Conservation (phyloP, 2,888 invertebrate species). For the Euproctis similis region DNA sequence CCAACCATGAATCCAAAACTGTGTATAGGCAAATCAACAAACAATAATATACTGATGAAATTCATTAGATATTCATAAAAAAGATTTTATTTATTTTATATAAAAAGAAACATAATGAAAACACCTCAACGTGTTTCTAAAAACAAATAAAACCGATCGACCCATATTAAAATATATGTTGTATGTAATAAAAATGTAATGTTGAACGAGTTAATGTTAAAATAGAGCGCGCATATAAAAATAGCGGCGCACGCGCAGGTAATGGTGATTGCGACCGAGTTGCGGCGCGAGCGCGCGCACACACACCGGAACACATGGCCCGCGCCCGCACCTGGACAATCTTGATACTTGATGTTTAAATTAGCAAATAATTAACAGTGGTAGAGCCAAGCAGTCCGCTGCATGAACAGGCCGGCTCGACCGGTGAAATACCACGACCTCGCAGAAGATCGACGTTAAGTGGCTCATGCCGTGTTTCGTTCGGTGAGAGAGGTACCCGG, state of each 20-base stretch:
- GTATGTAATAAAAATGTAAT: constrained; percentile 34
- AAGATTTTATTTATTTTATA: no score
- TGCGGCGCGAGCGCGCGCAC: constrained; percentile 55
- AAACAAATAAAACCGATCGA: constrained; percentile 22
- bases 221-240: constrained; percentile 59
- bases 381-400: no score
- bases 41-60: no score
- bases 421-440: no score
- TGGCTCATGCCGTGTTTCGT: no score
- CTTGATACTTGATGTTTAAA: constrained; percentile 28
- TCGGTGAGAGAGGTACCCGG: no score
- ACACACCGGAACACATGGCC: constrained; percentile 62
- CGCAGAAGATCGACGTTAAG: no score
- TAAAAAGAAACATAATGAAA: constrained; percentile 9
- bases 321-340: constrained; percentile 28
- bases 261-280: constrained; percentile 58
- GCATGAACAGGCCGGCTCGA: no score
- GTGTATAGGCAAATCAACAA: no score
- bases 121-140: constrained; percentile 10
- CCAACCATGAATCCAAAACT: no score
- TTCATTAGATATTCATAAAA: no score
- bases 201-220: constrained; percentile 27
- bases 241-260: constrained; percentile 56
- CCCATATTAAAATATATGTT: constrained; percentile 20
- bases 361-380: no score